Base-by-base conservation (phyloP, 2,113 vertebrate genomes). In the Gallinago undulata region DNA sequence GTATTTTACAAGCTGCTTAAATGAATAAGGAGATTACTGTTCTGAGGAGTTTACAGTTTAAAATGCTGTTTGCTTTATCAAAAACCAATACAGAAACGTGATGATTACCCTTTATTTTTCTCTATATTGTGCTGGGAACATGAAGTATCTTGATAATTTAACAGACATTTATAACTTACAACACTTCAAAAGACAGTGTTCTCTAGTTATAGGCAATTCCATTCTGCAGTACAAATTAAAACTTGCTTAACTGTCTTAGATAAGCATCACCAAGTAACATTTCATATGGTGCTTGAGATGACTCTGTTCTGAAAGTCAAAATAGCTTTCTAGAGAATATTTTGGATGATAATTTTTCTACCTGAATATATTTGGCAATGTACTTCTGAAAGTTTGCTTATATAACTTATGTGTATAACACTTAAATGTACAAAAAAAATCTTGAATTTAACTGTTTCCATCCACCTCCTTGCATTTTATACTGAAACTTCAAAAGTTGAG, bases 261-360 rank as follows among this genome's bases (percentile, higher is more conserved):
- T 96, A 83, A 95, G 41, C 92, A 94, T 95, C 66, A 64, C 83
- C 81, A 96, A 92, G 41, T 93, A 96, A 86, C 77, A 88, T 97
- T 97, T 94, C 85, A 94, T 93, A 33, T 87, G 79, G 64, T 90
- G 60, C 78, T 24, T 86, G 91, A 91, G 94, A 94, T 62, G 27
- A 81, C 56, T 84, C 89, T 93, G 31, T 94, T 97, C 96, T 84
- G 85, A 96, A 97, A 96, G 86, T 97, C 82, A 95, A 92, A 97
- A 96, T 72, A 91, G 88, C 84, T 93, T 96, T 94, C 68, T 30
- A 75, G 72, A 84, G 69, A 85, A 33, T 74, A 94, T 96, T 97
- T 96, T 7, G 28, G 92, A 90, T 93, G 63, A 59, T 96, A 68
- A 57, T 95, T 97, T 97, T 75, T 87, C 51, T 35, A 86, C 73